Evolutionary conservation across 2,888 invertebrate species (phyloP).

Genomic region (Ethmia dodecea): DNA sequence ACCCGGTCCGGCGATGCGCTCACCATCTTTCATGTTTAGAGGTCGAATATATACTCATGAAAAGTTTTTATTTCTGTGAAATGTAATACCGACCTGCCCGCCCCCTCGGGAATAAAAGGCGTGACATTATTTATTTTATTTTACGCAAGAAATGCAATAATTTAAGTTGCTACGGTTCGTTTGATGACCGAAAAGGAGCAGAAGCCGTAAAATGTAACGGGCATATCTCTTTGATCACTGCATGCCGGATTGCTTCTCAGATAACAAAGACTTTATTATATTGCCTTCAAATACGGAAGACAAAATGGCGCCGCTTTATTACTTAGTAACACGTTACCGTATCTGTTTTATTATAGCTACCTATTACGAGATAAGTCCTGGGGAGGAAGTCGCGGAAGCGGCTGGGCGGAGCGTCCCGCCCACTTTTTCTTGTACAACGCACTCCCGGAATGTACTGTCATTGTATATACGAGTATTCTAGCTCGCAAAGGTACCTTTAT

Average conservation of each 20-base stretch:
- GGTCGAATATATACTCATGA: too few species aligned
- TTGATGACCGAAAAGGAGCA: constrained; percentile 58
- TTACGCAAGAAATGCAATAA: constrained; percentile 43
- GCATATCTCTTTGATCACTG: constrained; percentile 67
- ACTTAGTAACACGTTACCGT: constrained; percentile 74
- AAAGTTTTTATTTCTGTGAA: too few species aligned
- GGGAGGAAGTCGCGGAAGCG: constrained; percentile 53
- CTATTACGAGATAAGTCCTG: constrained; percentile 67
- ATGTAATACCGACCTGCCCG: too few species aligned
- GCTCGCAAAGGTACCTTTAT: too few species aligned
- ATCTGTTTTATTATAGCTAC: constrained; percentile 71
- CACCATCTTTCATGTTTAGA: too few species aligned
- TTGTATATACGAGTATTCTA: too few species aligned
- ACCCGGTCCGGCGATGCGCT: too few species aligned
- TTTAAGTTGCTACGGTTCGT: constrained; percentile 58
- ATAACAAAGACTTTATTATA: constrained; percentile 69
- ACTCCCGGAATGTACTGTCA: constrained; percentile 37
- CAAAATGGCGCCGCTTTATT: constrained; percentile 76
- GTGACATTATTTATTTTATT: too few species aligned
- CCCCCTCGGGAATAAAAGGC: too few species aligned
- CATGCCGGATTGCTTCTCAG: constrained; percentile 54
- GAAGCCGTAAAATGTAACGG: constrained; percentile 64
- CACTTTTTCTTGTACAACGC: constrained; percentile 57
- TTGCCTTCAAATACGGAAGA: constrained; percentile 59
- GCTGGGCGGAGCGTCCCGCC: constrained; percentile 74